Base-by-base conservation (phyloP, 2,113 vertebrate genomes). In the Psittacus erithacus region DNA sequence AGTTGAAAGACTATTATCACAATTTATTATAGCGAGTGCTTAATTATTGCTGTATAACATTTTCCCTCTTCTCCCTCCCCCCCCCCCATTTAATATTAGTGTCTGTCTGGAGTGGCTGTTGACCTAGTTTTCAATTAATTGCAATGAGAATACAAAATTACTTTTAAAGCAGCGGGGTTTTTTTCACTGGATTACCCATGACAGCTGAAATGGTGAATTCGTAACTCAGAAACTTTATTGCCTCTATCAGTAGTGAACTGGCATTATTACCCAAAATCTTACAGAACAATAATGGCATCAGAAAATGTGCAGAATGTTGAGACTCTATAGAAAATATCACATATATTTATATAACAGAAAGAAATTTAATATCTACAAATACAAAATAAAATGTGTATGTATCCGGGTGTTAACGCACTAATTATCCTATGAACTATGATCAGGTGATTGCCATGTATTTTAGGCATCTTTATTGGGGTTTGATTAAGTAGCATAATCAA, bases 91-190 rank as follows among this genome's bases (percentile, higher is more conserved):
- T 96, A 82, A 83, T 95, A 93, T 85, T 50, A 88, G 71, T 94
- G 73, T 96, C 94, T 96, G 75, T 94, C 84, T 96, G 71, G 96
- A 96, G 88, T 96, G 90, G 62, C 68, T 96, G 96, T 96, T 98
- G 98, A 98, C 98, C 98, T 97, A 98, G 91, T 98, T 99, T 98
- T 97, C 92, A 96, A 94, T 96, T 98, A 98, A 98, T 98, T 98
- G 97, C 91, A 95, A 90, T 86, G 97, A 95, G 92, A 97, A 96
- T 96, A 93, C 69, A 95, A 94, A 95, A 96, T 76, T 97, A 87
- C 82, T 89, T 97, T 95, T 93, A 92, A 92, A 92, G 96, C 53
- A 96, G 96, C 92, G 55, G 55, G 60, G 97, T 97, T 95, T 91
- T 95, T 86, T 92, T 89, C 89, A 64, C 86, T 73, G 63, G 29